Evolutionary conservation across 2,888 invertebrate species (phyloP).

Genomic region (Scaptomyza cyrtandrae): DNA sequence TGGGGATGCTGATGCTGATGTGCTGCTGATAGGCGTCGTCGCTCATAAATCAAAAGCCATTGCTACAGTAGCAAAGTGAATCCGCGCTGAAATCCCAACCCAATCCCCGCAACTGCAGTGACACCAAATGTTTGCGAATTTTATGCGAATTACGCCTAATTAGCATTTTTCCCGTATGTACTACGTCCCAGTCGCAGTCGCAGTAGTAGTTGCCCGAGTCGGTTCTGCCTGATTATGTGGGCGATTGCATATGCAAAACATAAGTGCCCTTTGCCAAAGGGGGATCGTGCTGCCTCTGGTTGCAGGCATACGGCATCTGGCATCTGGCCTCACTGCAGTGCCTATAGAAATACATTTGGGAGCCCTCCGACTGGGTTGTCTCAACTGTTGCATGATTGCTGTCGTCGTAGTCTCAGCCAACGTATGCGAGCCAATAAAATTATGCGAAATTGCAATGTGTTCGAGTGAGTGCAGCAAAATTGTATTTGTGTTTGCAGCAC

Average conservation of each 20-base stretch:
- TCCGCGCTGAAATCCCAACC: slow-evolving; percentile 9
- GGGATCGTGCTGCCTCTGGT: slow-evolving; percentile 13
- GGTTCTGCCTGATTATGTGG: slow-evolving; percentile 68
- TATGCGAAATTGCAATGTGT: slow-evolving; percentile 75
- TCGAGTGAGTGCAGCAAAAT: slow-evolving; percentile 70
- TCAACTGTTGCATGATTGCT: slow-evolving; percentile 40
- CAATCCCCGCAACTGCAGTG: slow-evolving; percentile 26
- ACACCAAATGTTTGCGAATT: slow-evolving; percentile 78
- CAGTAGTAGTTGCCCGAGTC: not conserved
- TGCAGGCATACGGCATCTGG: slow-evolving; percentile 2
- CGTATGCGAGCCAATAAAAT: slow-evolving; percentile 68
- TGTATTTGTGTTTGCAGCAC: slow-evolving; percentile 54
- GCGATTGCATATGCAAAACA: slow-evolving; percentile 76
- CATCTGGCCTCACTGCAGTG: slow-evolving; percentile 31
- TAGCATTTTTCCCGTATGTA: slow-evolving; percentile 67
- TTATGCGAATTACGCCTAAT: slow-evolving; percentile 81
- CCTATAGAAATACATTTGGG: slow-evolving; percentile 56
- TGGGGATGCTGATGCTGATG: slow-evolving; percentile 48
- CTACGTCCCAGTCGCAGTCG: not conserved
- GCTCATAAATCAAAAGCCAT: slow-evolving; percentile 71
- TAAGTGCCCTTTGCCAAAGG: slow-evolving; percentile 57
- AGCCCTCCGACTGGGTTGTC: slow-evolving; percentile 18
- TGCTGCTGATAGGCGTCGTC: slow-evolving; percentile 65
- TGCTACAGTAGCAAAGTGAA: slow-evolving; percentile 12
- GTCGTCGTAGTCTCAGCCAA: slow-evolving; percentile 27